Conservation (phyloP, 1,140 invertebrate genomes). For the Pachyrhynchus sulphureomaculatus region DNA sequence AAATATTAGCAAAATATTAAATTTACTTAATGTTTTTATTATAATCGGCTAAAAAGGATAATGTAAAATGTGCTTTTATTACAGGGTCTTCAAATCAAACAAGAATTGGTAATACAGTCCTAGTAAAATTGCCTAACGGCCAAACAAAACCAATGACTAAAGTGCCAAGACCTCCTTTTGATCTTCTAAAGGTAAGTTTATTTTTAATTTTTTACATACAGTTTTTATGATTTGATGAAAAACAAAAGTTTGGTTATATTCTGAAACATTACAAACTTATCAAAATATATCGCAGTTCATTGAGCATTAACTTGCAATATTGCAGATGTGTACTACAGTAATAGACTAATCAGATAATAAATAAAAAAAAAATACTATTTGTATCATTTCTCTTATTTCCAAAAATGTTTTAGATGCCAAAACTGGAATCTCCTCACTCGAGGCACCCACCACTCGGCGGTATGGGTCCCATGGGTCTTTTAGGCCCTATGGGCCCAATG, state of each 20-base stretch:
- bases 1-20: too few relatives aligned
- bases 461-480: background rate
- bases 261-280: too few relatives aligned
- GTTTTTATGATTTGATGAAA: background rate
- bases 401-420: slow-evolving; percentile 24
- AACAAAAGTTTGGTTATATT: too few relatives aligned
- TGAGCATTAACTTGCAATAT: too few relatives aligned
- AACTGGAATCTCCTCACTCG: slow-evolving; percentile 6
- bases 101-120: slow-evolving; percentile 57
- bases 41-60: too few relatives aligned
- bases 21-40: too few relatives aligned
- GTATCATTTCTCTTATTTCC: too few relatives aligned
- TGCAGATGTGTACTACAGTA: too few relatives aligned
- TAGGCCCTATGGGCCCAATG: background rate
- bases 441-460: background rate
- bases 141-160: slow-evolving; percentile 55
- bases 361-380: too few relatives aligned
- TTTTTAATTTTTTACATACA: background rate
- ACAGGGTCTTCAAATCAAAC: slow-evolving; percentile 40
- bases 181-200: slow-evolving; percentile 17
- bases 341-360: background rate
- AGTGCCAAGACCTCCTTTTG: slow-evolving; percentile 49
- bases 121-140: slow-evolving; percentile 64
- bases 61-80: slow-evolving; percentile 10
- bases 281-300: too few relatives aligned